Conservation (phyloP, 2,113 vertebrate species). For the zebrafish (Danio rerio) region DNA sequence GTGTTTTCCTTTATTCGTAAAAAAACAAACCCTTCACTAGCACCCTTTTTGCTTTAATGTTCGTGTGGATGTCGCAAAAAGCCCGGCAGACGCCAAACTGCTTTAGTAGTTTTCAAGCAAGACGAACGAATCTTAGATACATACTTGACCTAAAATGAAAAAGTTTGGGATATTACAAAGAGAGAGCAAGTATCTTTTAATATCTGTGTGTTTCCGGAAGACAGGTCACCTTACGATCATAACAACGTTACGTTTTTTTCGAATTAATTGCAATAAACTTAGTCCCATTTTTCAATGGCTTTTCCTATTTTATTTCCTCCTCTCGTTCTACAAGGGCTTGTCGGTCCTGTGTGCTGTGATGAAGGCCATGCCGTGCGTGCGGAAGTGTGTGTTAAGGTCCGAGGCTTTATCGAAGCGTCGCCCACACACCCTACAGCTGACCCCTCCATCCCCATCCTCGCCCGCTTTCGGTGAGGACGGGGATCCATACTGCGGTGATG, state of each 20-base stretch:
- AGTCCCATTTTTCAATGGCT: conserved; percentile 83
- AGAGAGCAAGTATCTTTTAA: not conserved
- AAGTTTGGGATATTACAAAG: not conserved
- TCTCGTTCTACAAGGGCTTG: conserved; percentile 62
- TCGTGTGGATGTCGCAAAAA: conserved; percentile 6
- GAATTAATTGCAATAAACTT: not conserved
- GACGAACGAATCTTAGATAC: not conserved
- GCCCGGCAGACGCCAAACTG: not conserved
- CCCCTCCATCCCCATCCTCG: conserved; percentile 71
- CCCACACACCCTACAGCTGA: conserved; percentile 88
- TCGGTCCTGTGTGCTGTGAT: conserved; percentile 86
- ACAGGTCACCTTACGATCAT: conserved; percentile 25
- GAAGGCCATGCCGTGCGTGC: conserved; percentile 97
- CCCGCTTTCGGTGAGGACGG: conserved; percentile 53
- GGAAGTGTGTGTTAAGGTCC: conserved; percentile 93
- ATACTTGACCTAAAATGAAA: conserved; percentile 18
- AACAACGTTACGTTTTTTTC: not conserved
- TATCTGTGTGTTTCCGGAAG: conserved; percentile 17
- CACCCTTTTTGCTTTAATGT: conserved; percentile 62
- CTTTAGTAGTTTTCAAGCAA: not conserved
- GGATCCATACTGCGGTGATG: conserved; percentile 62
- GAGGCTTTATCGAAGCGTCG: conserved; percentile 86
- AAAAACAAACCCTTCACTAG: conserved; percentile 60
- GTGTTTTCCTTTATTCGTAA: conserved; percentile 63
- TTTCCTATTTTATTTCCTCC: conserved; percentile 72